These are phyloP conservation scores for Setophaga petechia DNA, from an alignment of 2,113 vertebrate genomes.

Conservation along the genomic window DNA sequence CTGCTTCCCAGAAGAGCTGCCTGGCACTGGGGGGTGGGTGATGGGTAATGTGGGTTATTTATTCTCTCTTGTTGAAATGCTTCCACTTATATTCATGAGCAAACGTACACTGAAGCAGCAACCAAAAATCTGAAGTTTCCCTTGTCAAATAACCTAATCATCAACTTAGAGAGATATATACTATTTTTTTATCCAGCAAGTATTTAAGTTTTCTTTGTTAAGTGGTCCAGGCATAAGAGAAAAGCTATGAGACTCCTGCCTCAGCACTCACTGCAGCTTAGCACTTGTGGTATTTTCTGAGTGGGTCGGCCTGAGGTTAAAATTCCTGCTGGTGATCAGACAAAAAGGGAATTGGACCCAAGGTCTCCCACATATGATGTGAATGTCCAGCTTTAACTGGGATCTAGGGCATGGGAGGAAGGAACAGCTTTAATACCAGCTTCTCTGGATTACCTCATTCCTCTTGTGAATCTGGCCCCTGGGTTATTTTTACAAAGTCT, in stretches of 20 bases:
- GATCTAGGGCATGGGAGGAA: not conserved
- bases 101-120: not conserved
- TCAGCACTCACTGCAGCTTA: not conserved
- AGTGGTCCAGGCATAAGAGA: not conserved
- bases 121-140: not conserved
- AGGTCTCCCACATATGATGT: not conserved
- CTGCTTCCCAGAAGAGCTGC: fast-evolving
- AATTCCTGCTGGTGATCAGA: not conserved
- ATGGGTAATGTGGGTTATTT: not conserved
- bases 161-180: not conserved
- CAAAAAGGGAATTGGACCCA: not conserved
- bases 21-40: not conserved
- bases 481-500: not conserved
- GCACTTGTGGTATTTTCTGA: not conserved
- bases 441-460: conserved; percentile 6
- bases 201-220: not conserved
- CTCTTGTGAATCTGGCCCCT: not conserved
- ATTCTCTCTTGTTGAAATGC: not conserved
- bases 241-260: not conserved
- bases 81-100: not conserved
- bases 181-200: not conserved
- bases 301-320: not conserved
- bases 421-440: not conserved
- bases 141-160: not conserved
- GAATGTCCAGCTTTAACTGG: not conserved